A percentile compares a stretch with the other conserved stretches of the same genome.
phyloP scores from a whole-genome alignment of 2,888 invertebrate genomes.

The Malthinus seriepunctatus region DNA sequence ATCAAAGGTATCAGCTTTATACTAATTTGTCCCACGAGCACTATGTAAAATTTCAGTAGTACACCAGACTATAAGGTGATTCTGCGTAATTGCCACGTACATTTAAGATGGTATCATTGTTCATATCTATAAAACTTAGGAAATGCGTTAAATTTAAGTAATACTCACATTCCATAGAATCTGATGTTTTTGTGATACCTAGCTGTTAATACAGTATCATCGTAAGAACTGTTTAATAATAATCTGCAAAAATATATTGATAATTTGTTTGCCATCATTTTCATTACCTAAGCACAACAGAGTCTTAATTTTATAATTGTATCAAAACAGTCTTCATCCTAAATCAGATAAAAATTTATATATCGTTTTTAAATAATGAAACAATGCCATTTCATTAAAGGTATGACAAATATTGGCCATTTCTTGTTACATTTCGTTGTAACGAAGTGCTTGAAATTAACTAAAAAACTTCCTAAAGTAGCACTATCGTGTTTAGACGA shows the following conservation, averaged over 20 bases:
- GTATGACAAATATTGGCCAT: not conserved
- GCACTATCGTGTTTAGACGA: conserved; percentile 1
- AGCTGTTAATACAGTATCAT: no score
- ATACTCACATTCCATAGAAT: no score
- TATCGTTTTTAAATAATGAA: not conserved
- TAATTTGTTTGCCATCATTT: not conserved
- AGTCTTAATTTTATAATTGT: not conserved
- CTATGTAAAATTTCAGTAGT: no score
- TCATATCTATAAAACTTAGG: not conserved
- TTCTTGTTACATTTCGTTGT: not conserved
- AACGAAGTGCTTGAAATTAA: conserved; percentile 3
- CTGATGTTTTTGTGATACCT: no score
- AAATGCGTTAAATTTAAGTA: not conserved
- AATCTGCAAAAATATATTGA: no score
- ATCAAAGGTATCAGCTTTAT: no score
- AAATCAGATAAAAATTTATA: not conserved
- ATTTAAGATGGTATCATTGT: not conserved
- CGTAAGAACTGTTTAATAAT: no score
- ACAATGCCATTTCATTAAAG: not conserved
- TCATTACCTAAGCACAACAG: conserved; percentile 7
- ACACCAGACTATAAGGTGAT: no score
- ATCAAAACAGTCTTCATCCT: not conserved
- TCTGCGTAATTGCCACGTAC: not conserved
- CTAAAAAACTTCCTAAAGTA: conserved; percentile 1
- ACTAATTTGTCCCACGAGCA: no score